Conservation (phyloP, 2,888 invertebrate species). For the Lepidonotus clava region DNA sequence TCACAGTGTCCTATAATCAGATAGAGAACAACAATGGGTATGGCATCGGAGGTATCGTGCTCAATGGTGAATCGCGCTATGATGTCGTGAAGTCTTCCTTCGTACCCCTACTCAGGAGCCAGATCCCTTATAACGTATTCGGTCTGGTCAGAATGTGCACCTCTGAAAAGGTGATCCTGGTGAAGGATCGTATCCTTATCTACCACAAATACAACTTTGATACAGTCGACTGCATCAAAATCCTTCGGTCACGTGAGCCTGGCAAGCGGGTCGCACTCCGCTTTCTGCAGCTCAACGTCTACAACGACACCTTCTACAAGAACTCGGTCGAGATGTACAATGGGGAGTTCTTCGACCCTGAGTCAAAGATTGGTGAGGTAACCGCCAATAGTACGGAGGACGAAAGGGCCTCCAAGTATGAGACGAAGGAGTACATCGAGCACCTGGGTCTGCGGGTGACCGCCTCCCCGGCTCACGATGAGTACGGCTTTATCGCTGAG, state of each 20-base stretch:
- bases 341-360: slow-evolving; percentile 91
- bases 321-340: slow-evolving; percentile 92
- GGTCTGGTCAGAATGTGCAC: slow-evolving; percentile 98
- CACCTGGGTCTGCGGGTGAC: slow-evolving; percentile 91
- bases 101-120: slow-evolving; percentile 87
- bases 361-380: slow-evolving; percentile 73
- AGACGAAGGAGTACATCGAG: slow-evolving; percentile 67
- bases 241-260: slow-evolving; percentile 92
- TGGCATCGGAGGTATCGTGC: slow-evolving; percentile 90
- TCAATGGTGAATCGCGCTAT: slow-evolving; percentile 91
- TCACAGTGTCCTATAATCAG: slow-evolving; percentile 82
- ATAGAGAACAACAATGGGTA: slow-evolving; percentile 89
- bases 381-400: slow-evolving; percentile 69
- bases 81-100: slow-evolving; percentile 92
- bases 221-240: slow-evolving; percentile 98
- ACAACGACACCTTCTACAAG: slow-evolving; percentile 82
- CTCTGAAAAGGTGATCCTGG: slow-evolving; percentile 92
- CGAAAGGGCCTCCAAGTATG: slow-evolving; percentile 68
- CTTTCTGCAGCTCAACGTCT: slow-evolving; percentile 78
- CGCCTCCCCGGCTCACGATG: slow-evolving; percentile 95
- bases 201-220: slow-evolving; percentile 98
- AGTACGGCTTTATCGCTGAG: slow-evolving; percentile 97
- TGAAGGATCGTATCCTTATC: slow-evolving; percentile 93
- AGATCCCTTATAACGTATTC: slow-evolving; percentile 93
- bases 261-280: slow-evolving; percentile 91